Base-by-base conservation (phyloP, 2,113 vertebrate genomes). In the Corydoras maculifer region DNA sequence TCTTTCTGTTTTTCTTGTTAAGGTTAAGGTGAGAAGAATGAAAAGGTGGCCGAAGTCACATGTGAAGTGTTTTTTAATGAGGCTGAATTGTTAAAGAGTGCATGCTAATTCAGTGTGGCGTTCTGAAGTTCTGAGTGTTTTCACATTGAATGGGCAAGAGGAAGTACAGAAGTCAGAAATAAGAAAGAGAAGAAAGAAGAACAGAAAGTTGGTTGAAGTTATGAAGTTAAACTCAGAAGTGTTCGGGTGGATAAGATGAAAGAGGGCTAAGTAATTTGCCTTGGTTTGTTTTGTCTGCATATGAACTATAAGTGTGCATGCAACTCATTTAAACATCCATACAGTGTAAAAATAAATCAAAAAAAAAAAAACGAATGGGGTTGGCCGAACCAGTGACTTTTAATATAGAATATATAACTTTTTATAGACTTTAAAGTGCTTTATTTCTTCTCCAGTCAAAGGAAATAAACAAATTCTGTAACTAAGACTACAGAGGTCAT, bases 151-250 rank as follows among this genome's bases (percentile, higher is more conserved):
- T 68, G 93, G 94, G 93, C 93, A 99, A 97, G 94, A 97, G 94
- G 93, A 96, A 96, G 68, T 69, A 69, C 68, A 94, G 95, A 97
- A 93, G 89, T 96, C 92, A 94, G 93, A 95, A 79, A 97, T 96
- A 69, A 79, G 94, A 94, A 91, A 93, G 90, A 87, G 93, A 98
- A 99, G 96, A 99, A 99, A 97, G 96, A 98, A 98, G 96, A 98
- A 96, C 93, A 93, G 92, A 68, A 93, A 92, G 92, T 94, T 53
- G 64, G 72, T 74, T 74, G 72, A 74, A 68, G 93, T 95, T 79
- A 95, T 97, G 95, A 98, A 94, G 93, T 94, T 94, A 94, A 93
- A 91, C 93, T 94, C 91, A 96, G 93, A 98, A 97, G 93, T 97
- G 94, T 95, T 95, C 95, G 93, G 93, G 94, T 74, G 72, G 92